Evolutionary conservation across 2,113 vertebrate species (phyloP).

Genomic region (Sebastes fasciatus): DNA sequence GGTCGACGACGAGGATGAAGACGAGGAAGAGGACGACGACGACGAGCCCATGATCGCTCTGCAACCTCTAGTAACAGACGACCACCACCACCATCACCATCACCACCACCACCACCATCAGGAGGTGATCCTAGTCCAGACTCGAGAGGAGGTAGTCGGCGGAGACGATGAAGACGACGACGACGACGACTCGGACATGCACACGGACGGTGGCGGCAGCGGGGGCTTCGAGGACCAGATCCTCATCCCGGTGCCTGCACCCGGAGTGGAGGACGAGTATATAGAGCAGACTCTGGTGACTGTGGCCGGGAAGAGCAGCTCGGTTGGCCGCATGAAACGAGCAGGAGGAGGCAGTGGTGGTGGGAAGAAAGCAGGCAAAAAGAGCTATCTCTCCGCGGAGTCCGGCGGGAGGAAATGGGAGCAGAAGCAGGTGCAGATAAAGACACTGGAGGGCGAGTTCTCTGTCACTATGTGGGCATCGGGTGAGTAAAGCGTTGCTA

Average conservation of each 20-base stretch:
- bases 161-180: slow-evolving; percentile 79
- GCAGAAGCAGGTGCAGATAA: slow-evolving; percentile 99
- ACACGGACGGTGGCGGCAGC: slow-evolving; percentile 89
- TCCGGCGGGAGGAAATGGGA: slow-evolving; percentile 95
- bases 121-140: slow-evolving; percentile 98
- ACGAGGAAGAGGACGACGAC: slow-evolving; percentile 90
- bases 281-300: slow-evolving; percentile 97
- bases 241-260: slow-evolving; percentile 95
- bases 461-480: slow-evolving; percentile 99
- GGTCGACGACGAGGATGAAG: slow-evolving; percentile 91
- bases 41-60: slow-evolving; percentile 97
- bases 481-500: slow-evolving; percentile 85
- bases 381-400: slow-evolving; percentile 92
- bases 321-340: slow-evolving; percentile 89
- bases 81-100: slow-evolving; percentile 88
- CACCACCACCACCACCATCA: slow-evolving; percentile 95
- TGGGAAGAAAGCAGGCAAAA: slow-evolving; percentile 95
- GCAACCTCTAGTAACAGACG: slow-evolving; percentile 94
- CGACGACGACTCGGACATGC: slow-evolving; percentile 89
- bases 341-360: slow-evolving; percentile 89
- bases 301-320: slow-evolving; percentile 93
- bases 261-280: slow-evolving; percentile 94
- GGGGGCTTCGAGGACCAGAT: slow-evolving; percentile 94
- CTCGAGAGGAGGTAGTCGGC: slow-evolving; percentile 97
- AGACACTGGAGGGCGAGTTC: slow-evolving; percentile 98